These are phyloP conservation scores for Zaprionus bogoriensis DNA, from an alignment of 2,888 invertebrate genomes.

Conservation along the genomic window DNA sequence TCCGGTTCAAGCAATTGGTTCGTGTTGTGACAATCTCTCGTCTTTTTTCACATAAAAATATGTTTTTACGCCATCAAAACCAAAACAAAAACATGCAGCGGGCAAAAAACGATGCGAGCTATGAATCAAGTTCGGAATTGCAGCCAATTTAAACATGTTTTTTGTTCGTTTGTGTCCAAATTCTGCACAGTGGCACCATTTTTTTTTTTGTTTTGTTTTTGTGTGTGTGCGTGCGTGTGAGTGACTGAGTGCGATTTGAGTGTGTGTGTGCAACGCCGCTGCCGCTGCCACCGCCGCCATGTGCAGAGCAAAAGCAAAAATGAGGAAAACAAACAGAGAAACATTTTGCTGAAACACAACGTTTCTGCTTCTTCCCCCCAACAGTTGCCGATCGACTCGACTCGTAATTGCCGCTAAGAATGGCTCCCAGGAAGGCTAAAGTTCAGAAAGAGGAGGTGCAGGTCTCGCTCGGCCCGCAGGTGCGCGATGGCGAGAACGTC, in stretches of 20 bases:
- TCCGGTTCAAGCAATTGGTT: conserved; percentile 81
- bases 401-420: conserved; percentile 82
- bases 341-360: conserved; percentile 31
- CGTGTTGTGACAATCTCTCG: conserved; percentile 68
- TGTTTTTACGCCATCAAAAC: conserved; percentile 21
- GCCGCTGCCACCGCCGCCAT: no score
- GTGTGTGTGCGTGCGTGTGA: conserved; percentile 7
- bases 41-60: conserved; percentile 37
- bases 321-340: conserved; percentile 14
- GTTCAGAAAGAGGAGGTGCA: conserved; percentile 98
- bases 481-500: conserved; percentile 97
- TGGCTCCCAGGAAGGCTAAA: conserved; percentile 99
- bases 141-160: conserved; percentile 33
- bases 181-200: neutral
- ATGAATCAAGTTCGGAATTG: conserved; percentile 2
- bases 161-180: conserved; percentile 26
- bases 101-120: neutral
- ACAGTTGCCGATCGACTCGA: conserved; percentile 46
- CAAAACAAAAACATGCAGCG: conserved; percentile 42
- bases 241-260: no score
- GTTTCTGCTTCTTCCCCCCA: conserved; percentile 10
- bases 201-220: conserved; percentile 37
- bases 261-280: conserved; percentile 10
- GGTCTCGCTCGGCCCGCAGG: conserved; percentile 97
- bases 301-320: conserved; percentile 24